Percentiles rank a stretch among this genome's conserved stretches.
These are phyloP conservation scores for Tolmerus cingulatus DNA, from an alignment of 2,888 invertebrate genomes.

Conservation along the genomic window DNA sequence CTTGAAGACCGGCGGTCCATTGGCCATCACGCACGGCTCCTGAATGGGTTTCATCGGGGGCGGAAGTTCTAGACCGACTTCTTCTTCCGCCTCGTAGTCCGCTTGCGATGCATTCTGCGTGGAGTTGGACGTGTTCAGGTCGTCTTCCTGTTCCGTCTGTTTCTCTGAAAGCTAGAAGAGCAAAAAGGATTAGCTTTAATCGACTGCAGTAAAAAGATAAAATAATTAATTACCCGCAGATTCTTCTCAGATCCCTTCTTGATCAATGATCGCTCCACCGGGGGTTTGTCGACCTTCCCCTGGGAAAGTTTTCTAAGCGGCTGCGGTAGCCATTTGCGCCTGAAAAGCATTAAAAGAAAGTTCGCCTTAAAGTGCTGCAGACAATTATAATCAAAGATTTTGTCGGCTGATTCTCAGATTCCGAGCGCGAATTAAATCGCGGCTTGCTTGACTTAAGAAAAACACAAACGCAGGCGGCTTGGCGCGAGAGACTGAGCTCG, in stretches of 20 bases:
- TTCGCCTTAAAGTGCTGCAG: background rate
- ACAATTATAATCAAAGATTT: background rate
- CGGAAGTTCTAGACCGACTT: slow-evolving; percentile 83
- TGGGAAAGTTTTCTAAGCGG: slow-evolving; percentile 88
- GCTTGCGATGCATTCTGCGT: slow-evolving; percentile 53
- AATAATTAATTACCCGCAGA: slow-evolving; percentile 71
- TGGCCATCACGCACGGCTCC: slow-evolving; percentile 66
- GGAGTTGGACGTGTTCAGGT: slow-evolving; percentile 52
- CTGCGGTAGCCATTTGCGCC: slow-evolving; percentile 90
- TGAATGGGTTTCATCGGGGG: slow-evolving; percentile 97
- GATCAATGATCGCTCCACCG: slow-evolving; percentile 71
- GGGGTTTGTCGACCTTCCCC: slow-evolving; percentile 81
- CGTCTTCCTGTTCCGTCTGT: slow-evolving; percentile 62
- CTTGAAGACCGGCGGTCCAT: slow-evolving; percentile 62
- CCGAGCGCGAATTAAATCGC: background rate
- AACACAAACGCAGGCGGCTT: background rate
- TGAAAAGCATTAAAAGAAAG: slow-evolving; percentile 61
- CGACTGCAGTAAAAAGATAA: background rate
- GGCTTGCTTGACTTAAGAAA: background rate
- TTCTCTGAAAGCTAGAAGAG: slow-evolving; percentile 55
- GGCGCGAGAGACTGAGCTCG: background rate
- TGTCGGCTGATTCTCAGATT: background rate
- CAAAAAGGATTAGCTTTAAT: slow-evolving; percentile 31
- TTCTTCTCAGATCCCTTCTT: slow-evolving; percentile 86
- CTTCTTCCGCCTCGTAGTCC: slow-evolving; percentile 73